phyloP scores from a whole-genome alignment of 2,113 vertebrate genomes.

The Ia io region DNA sequence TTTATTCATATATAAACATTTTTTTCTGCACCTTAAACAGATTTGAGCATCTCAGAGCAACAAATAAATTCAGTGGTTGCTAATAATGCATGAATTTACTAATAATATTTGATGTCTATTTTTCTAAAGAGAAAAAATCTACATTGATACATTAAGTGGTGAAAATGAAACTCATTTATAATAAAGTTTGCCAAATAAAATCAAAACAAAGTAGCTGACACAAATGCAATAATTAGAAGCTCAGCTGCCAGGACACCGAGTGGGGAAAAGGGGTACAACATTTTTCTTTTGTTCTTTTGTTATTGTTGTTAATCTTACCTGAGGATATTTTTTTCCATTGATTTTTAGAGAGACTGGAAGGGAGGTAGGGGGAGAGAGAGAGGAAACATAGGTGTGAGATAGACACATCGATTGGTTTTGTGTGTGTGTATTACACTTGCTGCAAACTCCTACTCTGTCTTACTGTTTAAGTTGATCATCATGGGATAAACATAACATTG shows the following conservation, averaged over 20 bases:
- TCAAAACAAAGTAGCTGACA: conserved; percentile 6
- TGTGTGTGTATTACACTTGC: background rate
- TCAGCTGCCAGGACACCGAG: background rate
- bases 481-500: background rate
- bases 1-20: background rate
- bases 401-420: too few species aligned
- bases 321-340: too few species aligned
- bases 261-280: background rate
- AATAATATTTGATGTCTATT: conserved; percentile 14
- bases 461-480: background rate
- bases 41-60: background rate
- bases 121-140: conserved; percentile 24
- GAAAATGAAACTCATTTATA: conserved; percentile 8
- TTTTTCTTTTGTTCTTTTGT: too few species aligned
- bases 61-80: conserved; percentile 33
- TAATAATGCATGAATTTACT: conserved; percentile 43
- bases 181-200: conserved; percentile 38
- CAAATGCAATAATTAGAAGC: background rate
- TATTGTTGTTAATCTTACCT: too few species aligned
- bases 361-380: too few species aligned
- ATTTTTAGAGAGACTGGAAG: too few species aligned
- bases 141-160: background rate
- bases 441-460: background rate
- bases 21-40: background rate
- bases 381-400: too few species aligned